Evolutionary conservation across 2,113 vertebrate species (phyloP).

Genomic region (Benitochromis conjunctus): DNA sequence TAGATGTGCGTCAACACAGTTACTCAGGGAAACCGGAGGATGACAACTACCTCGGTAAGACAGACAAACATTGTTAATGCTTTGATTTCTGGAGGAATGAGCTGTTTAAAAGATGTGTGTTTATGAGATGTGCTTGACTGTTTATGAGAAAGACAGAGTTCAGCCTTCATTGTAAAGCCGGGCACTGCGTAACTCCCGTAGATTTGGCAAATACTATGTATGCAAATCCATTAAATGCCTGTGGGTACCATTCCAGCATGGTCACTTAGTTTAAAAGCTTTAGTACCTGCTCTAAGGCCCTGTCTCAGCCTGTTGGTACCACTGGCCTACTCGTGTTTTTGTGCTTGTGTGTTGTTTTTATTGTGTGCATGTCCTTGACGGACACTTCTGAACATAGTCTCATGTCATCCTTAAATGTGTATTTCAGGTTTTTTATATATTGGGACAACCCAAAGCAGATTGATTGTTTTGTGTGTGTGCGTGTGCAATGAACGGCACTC

Average conservation of each 20-base stretch:
- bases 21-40: conserved; percentile 96
- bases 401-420: neutral
- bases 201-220: neutral
- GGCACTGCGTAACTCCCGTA: neutral
- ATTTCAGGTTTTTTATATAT: neutral
- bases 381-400: neutral
- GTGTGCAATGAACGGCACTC: conserved; percentile 19
- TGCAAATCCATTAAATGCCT: conserved; percentile 13
- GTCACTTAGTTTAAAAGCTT: neutral
- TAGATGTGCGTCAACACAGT: conserved; percentile 97
- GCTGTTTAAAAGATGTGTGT: neutral
- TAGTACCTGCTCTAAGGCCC: conserved; percentile 5
- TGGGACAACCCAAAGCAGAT: neutral
- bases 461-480: neutral
- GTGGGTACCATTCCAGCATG: conserved; percentile 10
- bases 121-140: neutral
- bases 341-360: neutral
- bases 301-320: conserved; percentile 18
- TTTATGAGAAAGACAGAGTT: neutral
- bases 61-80: neutral
- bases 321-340: conserved; percentile 3
- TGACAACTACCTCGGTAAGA: conserved; percentile 98
- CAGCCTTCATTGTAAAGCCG: neutral
- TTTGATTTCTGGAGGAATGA: neutral
- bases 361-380: neutral